Evolutionary conservation across 37 sponge, comb jelly and placozoan genomes (phyloP).

Genomic region (Crambe crambe): DNA sequence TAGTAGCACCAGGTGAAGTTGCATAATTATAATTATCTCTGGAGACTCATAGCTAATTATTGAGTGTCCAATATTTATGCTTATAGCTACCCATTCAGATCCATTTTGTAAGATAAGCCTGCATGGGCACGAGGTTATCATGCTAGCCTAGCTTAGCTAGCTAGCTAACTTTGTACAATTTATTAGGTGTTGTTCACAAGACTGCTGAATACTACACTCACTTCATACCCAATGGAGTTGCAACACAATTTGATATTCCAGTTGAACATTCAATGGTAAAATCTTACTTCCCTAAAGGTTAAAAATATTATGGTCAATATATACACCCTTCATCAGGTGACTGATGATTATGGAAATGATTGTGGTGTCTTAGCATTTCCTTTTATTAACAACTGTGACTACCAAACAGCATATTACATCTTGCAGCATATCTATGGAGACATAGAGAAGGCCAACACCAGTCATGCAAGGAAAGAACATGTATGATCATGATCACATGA

Average conservation of each 20-base stretch:
- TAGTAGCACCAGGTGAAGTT: slow-evolving; percentile 69
- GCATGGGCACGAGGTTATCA: too few relatives aligned
- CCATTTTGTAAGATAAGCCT: too few relatives aligned
- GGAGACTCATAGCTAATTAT: too few relatives aligned
- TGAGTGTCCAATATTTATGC: too few relatives aligned
- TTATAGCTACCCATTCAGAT: too few relatives aligned
- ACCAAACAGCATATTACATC: slow-evolving; percentile 55
- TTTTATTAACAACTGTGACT: slow-evolving; percentile 81
- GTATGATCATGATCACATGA: too few relatives aligned
- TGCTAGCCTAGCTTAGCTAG: too few relatives aligned
- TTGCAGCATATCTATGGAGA: slow-evolving; percentile 77
- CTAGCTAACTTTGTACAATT: too few relatives aligned
- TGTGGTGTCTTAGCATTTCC: slow-evolving; percentile 51
- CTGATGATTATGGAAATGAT: slow-evolving; percentile 65
- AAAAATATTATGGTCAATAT: too few relatives aligned
- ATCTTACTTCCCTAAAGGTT: too few relatives aligned
- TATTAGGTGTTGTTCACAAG: slow-evolving; percentile 62
- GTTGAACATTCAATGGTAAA: slow-evolving; percentile 62
- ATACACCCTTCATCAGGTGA: slow-evolving; percentile 54
- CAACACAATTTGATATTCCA: slow-evolving; percentile 48
- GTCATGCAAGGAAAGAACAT: slow-evolving; percentile 35
- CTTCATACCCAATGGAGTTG: slow-evolving; percentile 24
- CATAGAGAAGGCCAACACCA: slow-evolving; percentile 46
- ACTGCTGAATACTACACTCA: slow-evolving; percentile 57
- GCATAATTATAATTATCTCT: too few relatives aligned